A percentile compares a stretch with the other conserved stretches of the same genome.
phyloP scores from a whole-genome alignment of 2,113 vertebrate species.

The Alligator sinensis region DNA sequence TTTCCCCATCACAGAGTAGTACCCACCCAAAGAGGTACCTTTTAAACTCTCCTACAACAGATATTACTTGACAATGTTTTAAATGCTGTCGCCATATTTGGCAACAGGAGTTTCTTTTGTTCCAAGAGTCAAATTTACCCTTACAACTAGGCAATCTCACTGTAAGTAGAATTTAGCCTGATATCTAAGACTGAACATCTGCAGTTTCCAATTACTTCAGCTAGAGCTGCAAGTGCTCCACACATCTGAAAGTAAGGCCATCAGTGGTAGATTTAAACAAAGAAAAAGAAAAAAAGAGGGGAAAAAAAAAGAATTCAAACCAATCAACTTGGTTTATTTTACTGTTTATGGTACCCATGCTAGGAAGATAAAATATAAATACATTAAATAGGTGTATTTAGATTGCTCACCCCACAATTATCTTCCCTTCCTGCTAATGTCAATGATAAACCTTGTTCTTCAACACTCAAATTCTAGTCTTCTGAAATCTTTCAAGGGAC shows the following conservation, averaged over 20 bases:
- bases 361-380: neutral
- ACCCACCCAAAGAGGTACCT: too few relatives aligned
- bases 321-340: neutral
- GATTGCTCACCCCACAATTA: neutral
- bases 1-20: neutral
- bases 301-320: neutral
- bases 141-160: neutral
- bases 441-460: too few relatives aligned
- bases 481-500: neutral
- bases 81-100: neutral
- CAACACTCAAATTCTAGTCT: neutral
- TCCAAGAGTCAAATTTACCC: neutral
- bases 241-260: neutral
- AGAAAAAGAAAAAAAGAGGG: neutral
- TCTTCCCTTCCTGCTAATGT: neutral
- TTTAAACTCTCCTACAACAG: too few relatives aligned
- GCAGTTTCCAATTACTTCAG: neutral
- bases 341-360: neutral
- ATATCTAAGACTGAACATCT: neutral
- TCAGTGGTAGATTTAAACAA: neutral
- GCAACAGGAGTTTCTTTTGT: neutral
- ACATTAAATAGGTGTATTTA: neutral
- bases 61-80: too few relatives aligned
- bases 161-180: constrained; percentile 2
- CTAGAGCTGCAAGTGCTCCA: fast-evolving